Conservation (phyloP, 2,888 invertebrate genomes). For the Nesidiocoris tenuis region DNA sequence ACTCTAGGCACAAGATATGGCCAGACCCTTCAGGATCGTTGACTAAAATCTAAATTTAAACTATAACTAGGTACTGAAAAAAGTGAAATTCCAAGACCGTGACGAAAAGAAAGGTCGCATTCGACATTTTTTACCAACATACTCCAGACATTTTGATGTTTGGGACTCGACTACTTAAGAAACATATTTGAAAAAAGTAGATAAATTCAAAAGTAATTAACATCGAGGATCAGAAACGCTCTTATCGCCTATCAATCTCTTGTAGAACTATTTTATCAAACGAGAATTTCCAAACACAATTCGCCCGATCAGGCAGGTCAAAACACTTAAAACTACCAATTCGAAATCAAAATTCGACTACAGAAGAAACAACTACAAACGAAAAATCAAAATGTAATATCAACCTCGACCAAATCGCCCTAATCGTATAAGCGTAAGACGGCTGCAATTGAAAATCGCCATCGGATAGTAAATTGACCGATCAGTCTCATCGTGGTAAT, state of each 20-base stretch:
- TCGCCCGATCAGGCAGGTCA: no score
- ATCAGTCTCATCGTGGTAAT: constrained; percentile 37
- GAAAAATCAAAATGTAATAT: not conserved
- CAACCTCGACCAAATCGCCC: constrained; percentile 1
- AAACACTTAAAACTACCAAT: not conserved
- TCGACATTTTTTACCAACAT: no score
- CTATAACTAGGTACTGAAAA: not conserved
- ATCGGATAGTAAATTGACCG: constrained; percentile 14
- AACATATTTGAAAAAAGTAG: not conserved
- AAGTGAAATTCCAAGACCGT: not conserved
- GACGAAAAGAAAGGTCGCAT: no score
- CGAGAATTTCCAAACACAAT: no score
- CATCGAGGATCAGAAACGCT: no score
- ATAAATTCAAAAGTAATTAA: no score
- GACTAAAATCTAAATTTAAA: not conserved
- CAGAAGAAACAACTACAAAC: no score
- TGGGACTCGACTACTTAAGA: no score
- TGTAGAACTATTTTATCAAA: no score
- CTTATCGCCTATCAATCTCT: no score
- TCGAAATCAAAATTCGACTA: not conserved
- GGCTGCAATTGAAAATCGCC: not conserved
- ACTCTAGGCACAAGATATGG: not conserved
- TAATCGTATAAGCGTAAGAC: not conserved
- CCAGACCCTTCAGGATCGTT: not conserved
- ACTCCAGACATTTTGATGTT: no score